A percentile compares a stretch with the other conserved stretches of the same genome.
Conservation (phyloP, 2,113 vertebrate species). For the Chunga burmeisteri region DNA sequence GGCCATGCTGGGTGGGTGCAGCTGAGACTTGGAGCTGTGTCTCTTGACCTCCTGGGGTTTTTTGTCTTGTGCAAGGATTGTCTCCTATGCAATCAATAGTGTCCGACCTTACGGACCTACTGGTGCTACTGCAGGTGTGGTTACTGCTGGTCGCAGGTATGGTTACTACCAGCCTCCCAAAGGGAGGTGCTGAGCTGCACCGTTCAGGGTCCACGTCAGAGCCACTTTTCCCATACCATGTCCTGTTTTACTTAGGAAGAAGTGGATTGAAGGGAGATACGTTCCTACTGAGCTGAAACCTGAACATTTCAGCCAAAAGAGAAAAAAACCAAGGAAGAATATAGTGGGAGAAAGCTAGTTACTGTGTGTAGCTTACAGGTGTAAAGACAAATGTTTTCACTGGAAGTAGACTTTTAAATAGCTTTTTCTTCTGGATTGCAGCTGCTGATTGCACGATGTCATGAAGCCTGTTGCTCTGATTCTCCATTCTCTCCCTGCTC, state of each 20-base stretch:
- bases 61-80: neutral
- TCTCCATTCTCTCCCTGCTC: neutral
- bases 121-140: neutral
- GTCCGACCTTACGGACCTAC: rapidly evolving
- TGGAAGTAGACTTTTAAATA: neutral
- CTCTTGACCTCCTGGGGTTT: neutral
- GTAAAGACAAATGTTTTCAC: neutral
- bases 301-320: neutral
- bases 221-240: rapidly evolving
- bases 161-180: neutral
- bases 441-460: neutral
- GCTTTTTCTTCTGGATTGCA: neutral
- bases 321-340: neutral
- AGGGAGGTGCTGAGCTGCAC: neutral
- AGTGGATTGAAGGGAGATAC: neutral
- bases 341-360: neutral
- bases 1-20: rapidly evolving
- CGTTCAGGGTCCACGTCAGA: neutral
- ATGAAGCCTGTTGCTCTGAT: neutral
- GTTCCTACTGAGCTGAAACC: neutral
- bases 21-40: no score
- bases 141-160: rapidly evolving
- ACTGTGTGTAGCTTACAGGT: neutral
- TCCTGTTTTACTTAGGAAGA: neutral
- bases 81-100: neutral